Evolutionary conservation across 2,888 invertebrate genomes (phyloP).

Genomic region (Hypsopygia costalis): DNA sequence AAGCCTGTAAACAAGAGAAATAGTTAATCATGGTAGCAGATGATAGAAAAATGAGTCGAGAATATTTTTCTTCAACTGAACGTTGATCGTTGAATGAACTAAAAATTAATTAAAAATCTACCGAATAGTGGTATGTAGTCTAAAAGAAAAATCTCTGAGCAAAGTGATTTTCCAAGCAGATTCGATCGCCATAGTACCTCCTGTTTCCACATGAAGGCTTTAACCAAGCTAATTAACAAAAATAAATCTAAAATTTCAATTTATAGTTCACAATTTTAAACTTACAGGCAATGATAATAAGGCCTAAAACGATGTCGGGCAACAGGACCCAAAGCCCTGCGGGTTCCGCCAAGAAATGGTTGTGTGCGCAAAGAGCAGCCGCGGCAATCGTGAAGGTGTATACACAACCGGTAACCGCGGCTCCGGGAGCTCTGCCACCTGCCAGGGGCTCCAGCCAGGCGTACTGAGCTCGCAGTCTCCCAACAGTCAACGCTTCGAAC

Average conservation of each 20-base stretch:
- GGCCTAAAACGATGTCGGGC: constrained; percentile 81
- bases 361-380: constrained; percentile 85
- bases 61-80: too few species aligned
- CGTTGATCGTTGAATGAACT: too few species aligned
- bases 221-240: too few species aligned
- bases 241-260: too few species aligned
- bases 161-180: too few species aligned
- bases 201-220: too few species aligned
- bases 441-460: constrained; percentile 87
- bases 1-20: constrained; percentile 79
- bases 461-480: constrained; percentile 86
- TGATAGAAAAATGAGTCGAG: too few species aligned
- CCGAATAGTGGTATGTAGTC: too few species aligned
- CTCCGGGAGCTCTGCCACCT: constrained; percentile 88
- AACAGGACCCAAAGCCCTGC: constrained; percentile 85
- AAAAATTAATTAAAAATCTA: too few species aligned
- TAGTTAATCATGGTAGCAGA: too few species aligned
- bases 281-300: constrained; percentile 84
- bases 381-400: constrained; percentile 84
- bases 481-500: constrained; percentile 84
- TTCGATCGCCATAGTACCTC: too few species aligned
- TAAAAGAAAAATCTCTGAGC: too few species aligned
- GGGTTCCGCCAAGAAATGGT: constrained; percentile 81
- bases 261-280: constrained; percentile 9
- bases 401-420: constrained; percentile 86